phyloP scores from a whole-genome alignment of 2,113 vertebrate species.

The Poeciliopsis retropinna region DNA sequence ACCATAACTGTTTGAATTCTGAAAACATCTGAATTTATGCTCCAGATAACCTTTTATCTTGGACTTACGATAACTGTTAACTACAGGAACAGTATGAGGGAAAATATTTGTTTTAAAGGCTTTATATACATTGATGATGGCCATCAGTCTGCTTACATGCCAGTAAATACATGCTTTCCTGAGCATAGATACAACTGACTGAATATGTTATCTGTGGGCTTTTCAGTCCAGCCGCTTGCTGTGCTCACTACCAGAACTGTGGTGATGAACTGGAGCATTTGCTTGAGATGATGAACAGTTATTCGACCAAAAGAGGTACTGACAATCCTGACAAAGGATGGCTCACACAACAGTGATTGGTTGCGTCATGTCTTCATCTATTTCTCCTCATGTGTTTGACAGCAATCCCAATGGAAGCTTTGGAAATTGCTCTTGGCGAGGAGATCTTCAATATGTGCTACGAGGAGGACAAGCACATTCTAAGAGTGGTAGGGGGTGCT shows the following conservation, averaged over 20 bases:
- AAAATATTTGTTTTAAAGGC: background rate
- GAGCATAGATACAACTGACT: constrained; percentile 6
- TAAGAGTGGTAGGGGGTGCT: constrained; percentile 92
- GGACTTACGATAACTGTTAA: too few species aligned
- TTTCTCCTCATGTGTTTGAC: constrained; percentile 39
- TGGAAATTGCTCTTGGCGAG: constrained; percentile 88
- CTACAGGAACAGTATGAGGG: too few species aligned
- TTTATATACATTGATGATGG: background rate
- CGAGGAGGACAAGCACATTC: constrained; percentile 92
- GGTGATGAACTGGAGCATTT: constrained; percentile 83
- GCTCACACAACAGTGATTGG: background rate
- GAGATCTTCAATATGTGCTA: constrained; percentile 95
- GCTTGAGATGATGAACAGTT: constrained; percentile 84
- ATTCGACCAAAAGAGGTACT: constrained; percentile 88
- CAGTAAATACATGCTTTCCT: background rate
- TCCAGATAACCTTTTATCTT: too few species aligned
- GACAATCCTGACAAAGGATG: background rate
- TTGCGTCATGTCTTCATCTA: background rate
- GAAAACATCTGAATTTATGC: too few species aligned
- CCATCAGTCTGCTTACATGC: background rate
- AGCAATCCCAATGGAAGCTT: constrained; percentile 84
- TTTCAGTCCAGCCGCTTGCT: constrained; percentile 62
- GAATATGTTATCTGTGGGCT: constrained; percentile 43
- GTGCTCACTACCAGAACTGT: constrained; percentile 76
- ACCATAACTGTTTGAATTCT: too few species aligned